Evolutionary conservation across 1,140 invertebrate genomes (phyloP), one percentile per base, ranked within the genome.

Genomic region (Spodoptera frugiperda): DNA sequence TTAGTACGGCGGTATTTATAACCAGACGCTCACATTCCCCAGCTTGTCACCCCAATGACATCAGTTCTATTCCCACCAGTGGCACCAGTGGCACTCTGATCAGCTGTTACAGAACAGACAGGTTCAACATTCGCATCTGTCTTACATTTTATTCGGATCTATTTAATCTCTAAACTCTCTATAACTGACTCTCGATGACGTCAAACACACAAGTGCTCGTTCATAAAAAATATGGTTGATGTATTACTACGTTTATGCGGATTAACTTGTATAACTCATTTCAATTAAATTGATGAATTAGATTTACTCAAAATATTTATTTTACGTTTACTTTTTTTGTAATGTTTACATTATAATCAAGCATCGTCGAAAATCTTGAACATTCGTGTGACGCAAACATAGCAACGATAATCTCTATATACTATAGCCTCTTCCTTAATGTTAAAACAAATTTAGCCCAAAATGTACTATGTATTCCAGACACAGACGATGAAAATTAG

Each of bases 401-500:
- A n/a, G n/a, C n/a, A n/a, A n/a, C n/a, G n/a, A n/a, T n/a, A n/a
- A n/a, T n/a, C n/a, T n/a, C n/a, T n/a, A n/a, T n/a, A n/a, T n/a
- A n/a, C n/a, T n/a, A n/a, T n/a, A n/a, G n/a, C n/a, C n/a, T n/a
- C n/a, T n/a, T n/a, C n/a, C n/a, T n/a, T n/a, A n/a, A 3, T 3
- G 6, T 39, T 9, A 17, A 48, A 12, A 6, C 2, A 39, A 6
- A 8, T 9, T 48, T 4, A 1, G 44, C 12, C 39, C 1, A 15
- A 5, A 3, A 46, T 0, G 10, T 15, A 39, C 15, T 54, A 59
- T 54, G 11, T 0, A 14, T 21, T 33, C 1, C 4, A 73, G 0
- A 14, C 15, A 19, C 15, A 65, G 53, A 72, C 21, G 30, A 61
- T 73, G 21, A 49, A 73, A 59, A 49, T 73, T 61, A 73, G 54